Evolutionary conservation across 2,888 invertebrate species (phyloP).

Genomic region (Drosophila atripex): DNA sequence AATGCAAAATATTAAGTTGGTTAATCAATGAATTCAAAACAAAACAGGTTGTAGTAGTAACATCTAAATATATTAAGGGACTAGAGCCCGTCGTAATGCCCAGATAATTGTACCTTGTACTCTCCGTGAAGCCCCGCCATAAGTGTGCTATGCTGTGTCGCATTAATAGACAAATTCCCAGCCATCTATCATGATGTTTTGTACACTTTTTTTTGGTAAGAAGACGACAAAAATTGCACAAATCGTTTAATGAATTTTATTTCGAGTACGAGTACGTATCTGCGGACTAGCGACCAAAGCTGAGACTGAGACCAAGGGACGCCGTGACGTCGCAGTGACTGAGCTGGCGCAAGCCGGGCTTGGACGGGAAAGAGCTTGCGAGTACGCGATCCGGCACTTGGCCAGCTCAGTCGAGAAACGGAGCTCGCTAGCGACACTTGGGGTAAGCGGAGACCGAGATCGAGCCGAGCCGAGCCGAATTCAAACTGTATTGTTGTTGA

Average conservation of each 20-base stretch:
- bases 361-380: conserved; percentile 60
- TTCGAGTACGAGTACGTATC: too few relatives aligned
- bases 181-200: conserved; percentile 48
- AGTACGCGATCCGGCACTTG: conserved; percentile 49
- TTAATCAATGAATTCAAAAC: not conserved
- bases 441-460: conserved; percentile 60
- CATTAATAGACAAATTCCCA: conserved; percentile 52
- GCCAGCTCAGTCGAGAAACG: conserved; percentile 76
- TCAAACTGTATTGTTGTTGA: conserved; percentile 13
- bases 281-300: not conserved
- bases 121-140: conserved; percentile 3
- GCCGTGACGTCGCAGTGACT: conserved; percentile 20
- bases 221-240: conserved; percentile 42
- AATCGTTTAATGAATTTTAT: conserved; percentile 1
- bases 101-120: not conserved
- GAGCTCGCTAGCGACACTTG: conserved; percentile 78
- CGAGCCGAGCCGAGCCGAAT: conserved; percentile 10
- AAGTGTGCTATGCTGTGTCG: conserved; percentile 43
- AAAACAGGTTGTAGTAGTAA: not conserved
- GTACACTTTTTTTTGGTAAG: conserved; percentile 21
- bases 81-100: not conserved
- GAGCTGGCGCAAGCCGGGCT: conserved; percentile 31
- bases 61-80: not conserved
- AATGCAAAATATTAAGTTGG: not conserved
- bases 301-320: conserved; percentile 11